Percentiles rank a stretch among this genome's conserved stretches.
Conservation (phyloP, 30 jellyfish, hydroid and myxozoan genomes). For the Aurelia sp. region DNA sequence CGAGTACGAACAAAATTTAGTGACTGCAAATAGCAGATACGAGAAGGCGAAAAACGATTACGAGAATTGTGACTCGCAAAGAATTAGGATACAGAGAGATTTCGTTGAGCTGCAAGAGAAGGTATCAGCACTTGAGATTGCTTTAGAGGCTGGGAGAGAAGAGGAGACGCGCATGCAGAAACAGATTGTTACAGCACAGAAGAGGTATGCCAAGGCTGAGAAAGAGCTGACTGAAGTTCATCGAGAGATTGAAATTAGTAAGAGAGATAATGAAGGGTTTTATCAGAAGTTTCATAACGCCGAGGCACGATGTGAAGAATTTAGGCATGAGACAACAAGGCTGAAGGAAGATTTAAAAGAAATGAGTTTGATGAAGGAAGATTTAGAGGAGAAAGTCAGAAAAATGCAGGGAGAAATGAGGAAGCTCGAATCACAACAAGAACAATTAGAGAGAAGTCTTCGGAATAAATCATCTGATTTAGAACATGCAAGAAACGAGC, state of each 20-base stretch:
- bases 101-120: conserved; percentile 71
- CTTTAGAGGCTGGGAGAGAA: conserved; percentile 64
- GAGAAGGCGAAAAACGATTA: conserved; percentile 51
- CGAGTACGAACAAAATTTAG: conserved; percentile 66
- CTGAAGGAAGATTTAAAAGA: conserved; percentile 54
- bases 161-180: conserved; percentile 44
- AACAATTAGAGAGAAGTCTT: conserved; percentile 25
- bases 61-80: conserved; percentile 72
- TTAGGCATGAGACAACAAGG: conserved; percentile 45
- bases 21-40: conserved; percentile 25
- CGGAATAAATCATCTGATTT: conserved; percentile 42
- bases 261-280: conserved; percentile 37
- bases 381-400: conserved; percentile 48
- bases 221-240: conserved; percentile 35
- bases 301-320: conserved; percentile 45
- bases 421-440: conserved; percentile 46
- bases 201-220: conserved; percentile 53
- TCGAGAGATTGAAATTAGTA: conserved; percentile 24
- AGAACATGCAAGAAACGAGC: conserved; percentile 54
- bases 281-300: conserved; percentile 48
- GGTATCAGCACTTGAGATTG: conserved; percentile 60
- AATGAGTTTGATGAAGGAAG: conserved; percentile 22
- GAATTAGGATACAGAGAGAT: conserved; percentile 64
- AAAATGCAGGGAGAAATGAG: conserved; percentile 54
- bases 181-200: conserved; percentile 62